Percentiles rank a stretch among this genome's conserved stretches.
These are phyloP conservation scores for Cydia fagiglandana DNA, from an alignment of 1,140 invertebrate genomes.

Conservation along the genomic window DNA sequence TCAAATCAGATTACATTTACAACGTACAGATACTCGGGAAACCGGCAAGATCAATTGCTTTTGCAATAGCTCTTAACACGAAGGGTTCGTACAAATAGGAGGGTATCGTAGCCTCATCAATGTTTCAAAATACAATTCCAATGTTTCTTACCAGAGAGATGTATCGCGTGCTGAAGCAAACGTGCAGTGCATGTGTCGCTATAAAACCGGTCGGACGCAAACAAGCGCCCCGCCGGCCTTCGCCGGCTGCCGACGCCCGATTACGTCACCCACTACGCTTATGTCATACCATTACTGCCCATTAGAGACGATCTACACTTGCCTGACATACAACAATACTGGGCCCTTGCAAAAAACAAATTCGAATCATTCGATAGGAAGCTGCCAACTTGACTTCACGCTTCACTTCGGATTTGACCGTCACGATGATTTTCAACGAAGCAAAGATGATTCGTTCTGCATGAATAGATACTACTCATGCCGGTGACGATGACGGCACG, in stretches of 20 bases:
- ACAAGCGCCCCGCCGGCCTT: conserved; percentile 57
- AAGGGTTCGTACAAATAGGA: conserved; percentile 20
- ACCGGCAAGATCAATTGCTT: not conserved
- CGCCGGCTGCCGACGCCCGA: conserved; percentile 64
- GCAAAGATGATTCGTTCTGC: conserved; percentile 55
- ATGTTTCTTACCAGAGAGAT: conserved; percentile 32
- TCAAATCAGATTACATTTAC: conserved; percentile 20
- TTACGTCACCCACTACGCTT: conserved; percentile 68
- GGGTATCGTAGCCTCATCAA: not conserved
- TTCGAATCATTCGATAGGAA: conserved; percentile 32
- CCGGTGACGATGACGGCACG: conserved; percentile 36
- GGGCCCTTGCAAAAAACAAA: conserved; percentile 30
- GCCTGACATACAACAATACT: conserved; percentile 14
- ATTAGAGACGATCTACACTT: conserved; percentile 41
- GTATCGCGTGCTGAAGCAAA: conserved; percentile 42
- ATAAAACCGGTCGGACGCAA: conserved; percentile 64
- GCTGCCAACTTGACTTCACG: conserved; percentile 37
- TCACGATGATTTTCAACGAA: conserved; percentile 43
- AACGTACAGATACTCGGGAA: not conserved
- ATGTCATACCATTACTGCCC: conserved; percentile 64
- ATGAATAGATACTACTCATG: conserved; percentile 42
- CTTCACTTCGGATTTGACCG: conserved; percentile 34
- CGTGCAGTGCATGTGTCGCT: conserved; percentile 48
- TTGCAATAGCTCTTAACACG: not conserved
- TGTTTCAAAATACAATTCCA: conserved; percentile 4